phyloP scores from a whole-genome alignment of 2,113 vertebrate species.

The Gavia stellata region DNA sequence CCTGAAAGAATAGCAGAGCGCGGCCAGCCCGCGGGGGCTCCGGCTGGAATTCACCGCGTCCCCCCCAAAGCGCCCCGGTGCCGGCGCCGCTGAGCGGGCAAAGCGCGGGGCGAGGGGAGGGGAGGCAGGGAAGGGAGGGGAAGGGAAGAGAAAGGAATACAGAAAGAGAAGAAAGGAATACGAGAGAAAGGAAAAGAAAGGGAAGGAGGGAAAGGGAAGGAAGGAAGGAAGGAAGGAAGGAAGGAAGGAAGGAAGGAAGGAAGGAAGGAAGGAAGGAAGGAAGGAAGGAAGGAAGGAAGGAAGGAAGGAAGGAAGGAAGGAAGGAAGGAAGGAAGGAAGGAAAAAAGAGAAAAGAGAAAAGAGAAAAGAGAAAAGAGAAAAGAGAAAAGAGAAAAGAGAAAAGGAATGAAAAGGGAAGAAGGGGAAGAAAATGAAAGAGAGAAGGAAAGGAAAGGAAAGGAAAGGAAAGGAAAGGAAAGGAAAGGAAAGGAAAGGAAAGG shows the following conservation, averaged over 20 bases:
- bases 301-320: too few species aligned
- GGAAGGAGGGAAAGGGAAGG: too few species aligned
- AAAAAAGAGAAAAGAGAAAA: background rate
- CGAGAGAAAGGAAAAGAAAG: background rate
- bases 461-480: background rate
- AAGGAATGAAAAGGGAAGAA: too few species aligned
- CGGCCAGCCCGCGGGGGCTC: slow-evolving; percentile 67
- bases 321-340: too few species aligned
- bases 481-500: too few species aligned
- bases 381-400: background rate
- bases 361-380: too few species aligned
- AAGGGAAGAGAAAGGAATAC: background rate
- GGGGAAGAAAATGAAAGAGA: background rate
- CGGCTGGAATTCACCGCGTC: slow-evolving; percentile 50
- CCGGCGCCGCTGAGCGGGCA: background rate
- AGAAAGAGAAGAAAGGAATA: background rate
- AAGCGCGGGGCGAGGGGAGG: background rate
- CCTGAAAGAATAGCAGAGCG: slow-evolving; percentile 80
- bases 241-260: background rate
- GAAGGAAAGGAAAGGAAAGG: too few species aligned
- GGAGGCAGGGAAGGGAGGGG: background rate
- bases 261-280: too few species aligned
- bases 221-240: background rate
- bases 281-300: too few species aligned
- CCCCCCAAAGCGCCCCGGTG: background rate